phyloP scores from a whole-genome alignment of 1,140 invertebrate genomes.

The Diploscapter pachys region DNA sequence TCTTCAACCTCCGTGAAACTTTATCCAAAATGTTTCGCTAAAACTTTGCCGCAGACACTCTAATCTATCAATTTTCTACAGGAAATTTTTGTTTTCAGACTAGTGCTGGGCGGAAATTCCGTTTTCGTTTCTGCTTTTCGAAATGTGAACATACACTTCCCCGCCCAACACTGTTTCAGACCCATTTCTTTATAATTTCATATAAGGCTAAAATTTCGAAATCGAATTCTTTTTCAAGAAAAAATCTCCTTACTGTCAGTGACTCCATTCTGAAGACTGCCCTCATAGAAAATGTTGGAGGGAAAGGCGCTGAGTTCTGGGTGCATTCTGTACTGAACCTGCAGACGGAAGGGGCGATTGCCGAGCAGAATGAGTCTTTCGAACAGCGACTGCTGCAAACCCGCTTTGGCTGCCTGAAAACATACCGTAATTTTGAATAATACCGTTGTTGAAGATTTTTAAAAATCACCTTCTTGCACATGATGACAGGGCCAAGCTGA shows the following conservation, averaged over 20 bases:
- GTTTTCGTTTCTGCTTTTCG: no score
- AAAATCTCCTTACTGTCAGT: slow-evolving; percentile 69
- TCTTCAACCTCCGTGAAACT: no score
- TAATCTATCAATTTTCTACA: no score
- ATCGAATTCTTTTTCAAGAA: not conserved
- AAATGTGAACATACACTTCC: no score
- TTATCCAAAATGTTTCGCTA: no score
- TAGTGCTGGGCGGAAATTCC: no score
- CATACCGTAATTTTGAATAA: not conserved
- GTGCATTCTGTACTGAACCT: slow-evolving; percentile 94
- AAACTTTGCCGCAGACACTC: no score
- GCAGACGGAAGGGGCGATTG: slow-evolving; percentile 82
- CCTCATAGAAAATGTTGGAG: slow-evolving; percentile 99
- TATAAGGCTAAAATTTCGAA: not conserved
- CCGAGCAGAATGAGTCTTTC: slow-evolving; percentile 93
- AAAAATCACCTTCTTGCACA: slow-evolving; percentile 82
- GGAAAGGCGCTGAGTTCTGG: slow-evolving; percentile 94
- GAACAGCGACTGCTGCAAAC: slow-evolving; percentile 93
- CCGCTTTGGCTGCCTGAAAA: slow-evolving; percentile 77
- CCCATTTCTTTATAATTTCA: no score
- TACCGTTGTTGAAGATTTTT: not conserved
- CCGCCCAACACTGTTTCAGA: no score
- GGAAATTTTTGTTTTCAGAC: no score
- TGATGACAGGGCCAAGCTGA: slow-evolving; percentile 72
- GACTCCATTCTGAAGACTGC: slow-evolving; percentile 94